A percentile compares a stretch with the other conserved stretches of the same genome.
phyloP scores from a whole-genome alignment of 2,888 invertebrate genomes.

The Platycheirus rosarum region DNA sequence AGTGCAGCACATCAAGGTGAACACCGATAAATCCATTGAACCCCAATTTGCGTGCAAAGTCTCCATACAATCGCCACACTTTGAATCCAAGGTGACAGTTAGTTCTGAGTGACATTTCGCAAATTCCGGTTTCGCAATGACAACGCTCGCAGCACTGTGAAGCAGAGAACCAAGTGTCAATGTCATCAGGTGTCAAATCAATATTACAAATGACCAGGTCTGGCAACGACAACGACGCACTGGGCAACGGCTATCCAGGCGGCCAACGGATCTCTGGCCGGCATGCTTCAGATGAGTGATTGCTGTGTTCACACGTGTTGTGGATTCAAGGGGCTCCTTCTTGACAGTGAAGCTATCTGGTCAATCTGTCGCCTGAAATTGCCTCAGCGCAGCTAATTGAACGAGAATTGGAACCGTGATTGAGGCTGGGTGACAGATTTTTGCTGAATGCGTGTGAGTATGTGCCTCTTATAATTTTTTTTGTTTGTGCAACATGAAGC shows the following conservation, averaged over 20 bases:
- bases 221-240: neutral
- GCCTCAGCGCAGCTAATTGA: slow-evolving; percentile 56
- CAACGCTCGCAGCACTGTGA: slow-evolving; percentile 39
- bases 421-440: slow-evolving; percentile 40
- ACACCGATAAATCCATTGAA: slow-evolving; percentile 68
- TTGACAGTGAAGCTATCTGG: slow-evolving; percentile 16
- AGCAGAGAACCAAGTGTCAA: slow-evolving; percentile 73
- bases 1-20: slow-evolving; percentile 71
- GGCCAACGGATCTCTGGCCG: slow-evolving; percentile 32
- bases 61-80: slow-evolving; percentile 28
- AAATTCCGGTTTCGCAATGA: slow-evolving; percentile 69
- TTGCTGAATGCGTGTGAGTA: slow-evolving; percentile 7
- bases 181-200: slow-evolving; percentile 73
- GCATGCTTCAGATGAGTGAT: slow-evolving; percentile 72
- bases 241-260: slow-evolving; percentile 12
- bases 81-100: slow-evolving; percentile 49
- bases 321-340: slow-evolving; percentile 2
- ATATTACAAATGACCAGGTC: slow-evolving; percentile 69
- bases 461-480: neutral
- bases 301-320: slow-evolving; percentile 68
- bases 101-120: slow-evolving; percentile 55
- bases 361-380: slow-evolving; percentile 28
- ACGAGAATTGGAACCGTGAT: slow-evolving; percentile 66
- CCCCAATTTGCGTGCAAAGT: slow-evolving; percentile 49
- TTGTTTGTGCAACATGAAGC: slow-evolving; percentile 30